phyloP scores from a whole-genome alignment of 2,113 vertebrate genomes.

The Beaufortia kweichowensis region DNA sequence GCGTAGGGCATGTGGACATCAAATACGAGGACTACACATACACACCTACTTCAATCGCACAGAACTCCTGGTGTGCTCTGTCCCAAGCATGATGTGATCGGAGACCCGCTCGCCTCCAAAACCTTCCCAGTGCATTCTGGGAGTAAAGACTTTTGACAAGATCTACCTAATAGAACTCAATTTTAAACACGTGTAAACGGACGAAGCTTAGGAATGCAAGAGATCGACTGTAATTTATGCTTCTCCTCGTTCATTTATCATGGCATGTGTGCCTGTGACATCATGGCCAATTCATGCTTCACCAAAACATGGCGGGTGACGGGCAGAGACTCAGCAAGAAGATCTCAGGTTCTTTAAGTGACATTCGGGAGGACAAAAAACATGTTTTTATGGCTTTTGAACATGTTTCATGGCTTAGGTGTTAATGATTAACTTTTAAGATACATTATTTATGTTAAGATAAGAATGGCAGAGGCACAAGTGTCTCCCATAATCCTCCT shows the following conservation, averaged over 20 bases:
- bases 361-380: slow-evolving; percentile 51
- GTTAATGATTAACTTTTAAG: slow-evolving; percentile 76
- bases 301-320: slow-evolving; percentile 18
- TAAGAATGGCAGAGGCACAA: slow-evolving; percentile 69
- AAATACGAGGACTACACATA: slow-evolving; percentile 92
- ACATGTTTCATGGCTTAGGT: slow-evolving; percentile 59
- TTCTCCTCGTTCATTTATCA: slow-evolving; percentile 9
- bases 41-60: slow-evolving; percentile 74
- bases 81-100: slow-evolving; percentile 79
- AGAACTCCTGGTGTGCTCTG: slow-evolving; percentile 90
- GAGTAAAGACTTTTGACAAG: slow-evolving; percentile 47
- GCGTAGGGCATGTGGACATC: slow-evolving; percentile 80
- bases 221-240: slow-evolving; percentile 9
- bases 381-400: slow-evolving; percentile 60
- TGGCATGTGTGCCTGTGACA: slow-evolving; percentile 1
- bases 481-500: slow-evolving; percentile 48
- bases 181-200: not conserved
- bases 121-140: slow-evolving; percentile 21
- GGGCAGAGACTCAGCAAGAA: slow-evolving; percentile 17
- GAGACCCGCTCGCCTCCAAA: slow-evolving; percentile 41
- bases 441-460: slow-evolving; percentile 79
- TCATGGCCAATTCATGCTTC: slow-evolving; percentile 15
- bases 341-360: slow-evolving; percentile 19
- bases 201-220: slow-evolving; percentile 12
- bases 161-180: slow-evolving; percentile 59